Evolutionary conservation across 2,888 invertebrate genomes (phyloP), one percentile per base, ranked within the genome.

Genomic region (Conus canariensis): DNA sequence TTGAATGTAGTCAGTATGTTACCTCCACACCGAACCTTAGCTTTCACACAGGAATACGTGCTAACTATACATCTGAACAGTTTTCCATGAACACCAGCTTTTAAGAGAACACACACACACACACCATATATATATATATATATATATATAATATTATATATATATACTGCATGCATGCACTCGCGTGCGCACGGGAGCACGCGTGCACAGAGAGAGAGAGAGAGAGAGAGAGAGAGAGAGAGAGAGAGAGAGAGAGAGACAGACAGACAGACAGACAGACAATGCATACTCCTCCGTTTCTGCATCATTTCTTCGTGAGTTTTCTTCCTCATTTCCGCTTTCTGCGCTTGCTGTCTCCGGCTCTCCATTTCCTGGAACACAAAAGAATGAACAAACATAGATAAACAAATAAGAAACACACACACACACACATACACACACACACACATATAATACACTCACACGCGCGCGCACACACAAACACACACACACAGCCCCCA

Each of bases 321-420:
- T 91, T 97, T 98, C 86, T 98, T 97, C 90, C 98, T 97, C 8
- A 98, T 97, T 85, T 97, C 98, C 0, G 98, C 98, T 96, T 98
- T 98, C 95, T 98, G 98, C 95, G 99, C 99, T 95, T 98, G 98
- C 74, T 98, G 97, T 90, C 97, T 97, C 10, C 99, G 97, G 30
- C 98, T 97, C 95, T 98, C 98, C 96, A 99, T 98, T 95, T 99
- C 99, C 90, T 97, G 90, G 5, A 91, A 87, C 3, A 22, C 1
- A 10, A 30, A n/a, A 9, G 30, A 16, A 7, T 8, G 9, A 77
- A 77, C 77, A 77, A 77, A 30, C 77, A 77, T 30, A 25, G 45
- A 45, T 45, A 74, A 22, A 74, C 74, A 74, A 64, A 64, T 1
- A 10, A 16, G 64, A 14, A 64, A 70, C 22, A 7, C 70, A 70